Evolutionary conservation across 2,888 invertebrate species (phyloP).

Genomic region (Papilio protenor): DNA sequence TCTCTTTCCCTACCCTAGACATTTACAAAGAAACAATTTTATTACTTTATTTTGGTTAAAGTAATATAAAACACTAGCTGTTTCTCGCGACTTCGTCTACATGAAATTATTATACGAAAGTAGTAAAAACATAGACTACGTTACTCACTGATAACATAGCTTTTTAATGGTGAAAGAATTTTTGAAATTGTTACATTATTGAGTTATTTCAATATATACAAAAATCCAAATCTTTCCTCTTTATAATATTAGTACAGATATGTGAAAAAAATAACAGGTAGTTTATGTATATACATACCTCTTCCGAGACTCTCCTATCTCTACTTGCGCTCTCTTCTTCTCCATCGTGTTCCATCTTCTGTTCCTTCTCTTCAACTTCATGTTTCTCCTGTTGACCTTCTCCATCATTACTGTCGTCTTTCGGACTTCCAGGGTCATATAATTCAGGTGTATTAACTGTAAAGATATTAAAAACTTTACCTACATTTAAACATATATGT

Average conservation of each 20-base stretch:
- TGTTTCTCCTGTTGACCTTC: slow-evolving; percentile 27
- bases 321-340: slow-evolving; percentile 50
- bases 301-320: slow-evolving; percentile 46
- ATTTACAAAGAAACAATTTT: slow-evolving; percentile 1
- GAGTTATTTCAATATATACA: too few relatives aligned
- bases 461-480: neutral
- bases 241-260: too few relatives aligned
- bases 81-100: too few relatives aligned
- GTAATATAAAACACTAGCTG: neutral
- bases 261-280: neutral
- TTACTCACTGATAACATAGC: too few relatives aligned
- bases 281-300: slow-evolving; percentile 24
- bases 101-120: too few relatives aligned
- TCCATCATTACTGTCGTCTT: slow-evolving; percentile 17
- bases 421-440: slow-evolving; percentile 7
- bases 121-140: too few relatives aligned
- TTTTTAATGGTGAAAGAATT: too few relatives aligned
- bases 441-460: neutral
- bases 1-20: slow-evolving; percentile 44
- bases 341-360: slow-evolving; percentile 52
- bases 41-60: neutral
- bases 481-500: neutral
- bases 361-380: slow-evolving; percentile 42
- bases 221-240: too few relatives aligned
- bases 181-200: too few relatives aligned